Conservation (phyloP, 2,113 vertebrate genomes). For the Nematolebias whitei region DNA sequence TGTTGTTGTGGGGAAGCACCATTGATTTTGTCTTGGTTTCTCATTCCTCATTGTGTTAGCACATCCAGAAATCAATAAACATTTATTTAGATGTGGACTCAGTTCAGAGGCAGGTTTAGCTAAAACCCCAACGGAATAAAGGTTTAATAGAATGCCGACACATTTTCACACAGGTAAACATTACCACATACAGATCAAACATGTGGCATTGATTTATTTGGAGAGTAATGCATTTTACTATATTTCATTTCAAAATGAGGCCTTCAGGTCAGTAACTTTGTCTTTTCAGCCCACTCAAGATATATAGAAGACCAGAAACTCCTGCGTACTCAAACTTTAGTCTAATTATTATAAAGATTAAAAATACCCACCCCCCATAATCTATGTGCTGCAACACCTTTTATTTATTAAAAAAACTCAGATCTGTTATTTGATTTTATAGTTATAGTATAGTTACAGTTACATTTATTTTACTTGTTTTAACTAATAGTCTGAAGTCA, state of each 20-base stretch:
- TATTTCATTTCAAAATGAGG: neutral
- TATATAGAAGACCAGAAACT: too few species aligned
- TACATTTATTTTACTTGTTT: too few species aligned
- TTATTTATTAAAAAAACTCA: too few species aligned
- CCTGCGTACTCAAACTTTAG: too few species aligned
- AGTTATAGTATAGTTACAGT: too few species aligned
- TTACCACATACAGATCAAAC: neutral
- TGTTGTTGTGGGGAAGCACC: neutral
- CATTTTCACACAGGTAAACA: neutral
- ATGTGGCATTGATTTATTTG: neutral
- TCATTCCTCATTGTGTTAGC: constrained; percentile 1
- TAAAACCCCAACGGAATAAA: neutral
- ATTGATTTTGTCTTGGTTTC: constrained; percentile 14
- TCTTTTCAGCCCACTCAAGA: too few species aligned
- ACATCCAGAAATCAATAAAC: constrained; percentile 25
- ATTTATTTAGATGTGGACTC: neutral
- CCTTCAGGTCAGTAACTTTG: too few species aligned
- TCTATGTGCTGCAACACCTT: too few species aligned
- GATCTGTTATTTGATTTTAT: too few species aligned
- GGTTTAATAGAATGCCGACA: neutral
- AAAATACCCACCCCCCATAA: too few species aligned
- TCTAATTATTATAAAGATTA: too few species aligned
- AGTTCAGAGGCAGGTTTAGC: neutral
- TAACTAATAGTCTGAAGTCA: too few species aligned
- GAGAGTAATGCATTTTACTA: neutral